Base-by-base conservation (phyloP, 2,797 vertebrate genomes). In the Tamandua tetradactyla region DNA sequence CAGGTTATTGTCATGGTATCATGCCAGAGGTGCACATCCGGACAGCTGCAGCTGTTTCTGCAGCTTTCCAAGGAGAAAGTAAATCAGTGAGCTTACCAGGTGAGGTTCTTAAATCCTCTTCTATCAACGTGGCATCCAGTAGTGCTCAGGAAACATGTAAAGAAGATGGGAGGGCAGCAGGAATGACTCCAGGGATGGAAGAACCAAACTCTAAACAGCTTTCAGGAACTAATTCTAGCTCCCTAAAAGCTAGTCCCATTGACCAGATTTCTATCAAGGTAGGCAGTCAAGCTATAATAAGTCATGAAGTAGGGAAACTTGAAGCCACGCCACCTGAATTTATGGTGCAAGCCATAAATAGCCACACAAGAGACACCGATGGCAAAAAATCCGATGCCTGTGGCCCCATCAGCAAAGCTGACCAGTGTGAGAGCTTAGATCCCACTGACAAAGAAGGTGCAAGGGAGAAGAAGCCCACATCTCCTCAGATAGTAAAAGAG, bases 231-330 rank as follows among this genome's bases (percentile, higher is more conserved):
- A 71, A 89, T 94, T 55, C 92, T 1, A 47, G 80, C 75, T 94
- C 92, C 83, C 92, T 93, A 84, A 97, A 97, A 87, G 86, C 96
- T 32, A 96, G 98, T 93, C 98, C 98, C 6, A 96, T 92, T 61
- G 98, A 98, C 98, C 99, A 99, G 97, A 98, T 98, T 95, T 98
- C 98, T 81, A 96, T 97, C 30, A 95, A 98, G 40, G 95, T 98
- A 55, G 96, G 95, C 90, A 97, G 94, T 91, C 97, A 98, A 91
- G 97, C 97, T 71, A 97, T 97, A 76, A 85, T 95, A 32, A 81
- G 69, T 44, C 82, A 8, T 0, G 90, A 64, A 0, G 7, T 85
- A 69, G 91, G 49, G 0, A 8, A 93, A 37, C 76, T 10, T 71
- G 95, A 97, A 80, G 69, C 10, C 25, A 94, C 92, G 35, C n/a